phyloP scores from a whole-genome alignment of 35 echinoderm and acorn worm genomes.

The Holothuria glaberrima region DNA sequence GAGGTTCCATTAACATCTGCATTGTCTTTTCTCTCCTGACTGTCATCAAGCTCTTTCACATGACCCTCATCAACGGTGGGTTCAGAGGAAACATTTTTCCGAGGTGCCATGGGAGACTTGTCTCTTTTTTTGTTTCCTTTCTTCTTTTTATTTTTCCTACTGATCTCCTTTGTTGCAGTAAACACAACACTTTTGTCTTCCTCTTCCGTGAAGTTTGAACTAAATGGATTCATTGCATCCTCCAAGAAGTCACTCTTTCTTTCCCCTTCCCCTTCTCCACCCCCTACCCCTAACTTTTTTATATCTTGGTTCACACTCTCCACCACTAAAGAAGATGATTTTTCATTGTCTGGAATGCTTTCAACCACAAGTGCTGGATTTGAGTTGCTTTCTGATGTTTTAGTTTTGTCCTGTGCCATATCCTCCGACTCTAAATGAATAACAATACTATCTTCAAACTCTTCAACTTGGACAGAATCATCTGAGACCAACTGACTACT shows the following conservation, averaged over 20 bases:
- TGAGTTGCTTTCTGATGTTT: no score
- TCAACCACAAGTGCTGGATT: no score
- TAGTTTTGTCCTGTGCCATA: not conserved
- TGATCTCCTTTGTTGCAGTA: not conserved
- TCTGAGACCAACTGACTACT: not conserved
- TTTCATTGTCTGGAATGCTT: no score
- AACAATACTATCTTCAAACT: constrained; percentile 73
- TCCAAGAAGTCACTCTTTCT: not conserved
- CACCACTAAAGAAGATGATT: no score
- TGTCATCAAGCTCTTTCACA: not conserved
- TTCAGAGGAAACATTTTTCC: no score
- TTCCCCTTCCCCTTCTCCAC: not conserved
- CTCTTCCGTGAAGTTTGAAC: not conserved
- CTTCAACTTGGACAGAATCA: constrained; percentile 40
- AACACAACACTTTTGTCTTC: constrained; percentile 18
- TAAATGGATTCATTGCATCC: not conserved
- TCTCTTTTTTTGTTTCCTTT: not conserved
- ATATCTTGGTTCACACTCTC: no score
- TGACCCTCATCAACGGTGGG: not conserved
- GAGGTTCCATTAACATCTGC: no score
- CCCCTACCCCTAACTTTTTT: not conserved
- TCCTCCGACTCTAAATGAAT: constrained; percentile 54
- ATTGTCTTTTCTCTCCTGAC: not conserved
- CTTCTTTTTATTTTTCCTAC: not conserved
- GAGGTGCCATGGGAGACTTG: no score